phyloP scores from a whole-genome alignment of 2,888 invertebrate species.

The Epiblema foenella region DNA sequence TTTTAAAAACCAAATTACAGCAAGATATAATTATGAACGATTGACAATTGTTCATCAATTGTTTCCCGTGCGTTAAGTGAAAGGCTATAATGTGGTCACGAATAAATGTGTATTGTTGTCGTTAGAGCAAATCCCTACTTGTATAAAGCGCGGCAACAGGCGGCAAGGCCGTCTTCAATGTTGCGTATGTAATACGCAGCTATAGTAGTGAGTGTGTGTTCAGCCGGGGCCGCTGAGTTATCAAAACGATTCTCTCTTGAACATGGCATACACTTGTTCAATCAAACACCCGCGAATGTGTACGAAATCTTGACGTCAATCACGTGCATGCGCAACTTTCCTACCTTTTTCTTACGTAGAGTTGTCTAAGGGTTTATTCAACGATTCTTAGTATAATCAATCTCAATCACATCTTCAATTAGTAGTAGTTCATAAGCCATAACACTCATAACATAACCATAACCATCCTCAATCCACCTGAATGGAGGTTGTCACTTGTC shows the following conservation, averaged over 20 bases:
- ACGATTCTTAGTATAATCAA: constrained; percentile 2
- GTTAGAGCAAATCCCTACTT: constrained; percentile 50
- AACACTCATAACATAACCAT: too few species aligned
- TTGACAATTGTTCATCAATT: neutral
- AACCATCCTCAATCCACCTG: too few species aligned
- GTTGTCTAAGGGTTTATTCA: neutral
- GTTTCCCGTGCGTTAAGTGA: constrained; percentile 37
- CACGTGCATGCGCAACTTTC: constrained; percentile 21
- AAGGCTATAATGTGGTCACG: constrained; percentile 36
- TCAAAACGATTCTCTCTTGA: constrained; percentile 53
- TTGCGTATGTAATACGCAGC: constrained; percentile 61
- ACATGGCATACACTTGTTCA: constrained; percentile 45
- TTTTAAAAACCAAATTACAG: too few species aligned
- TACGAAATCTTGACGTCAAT: constrained; percentile 37
- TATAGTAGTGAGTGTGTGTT: constrained; percentile 55
- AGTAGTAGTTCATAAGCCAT: too few species aligned
- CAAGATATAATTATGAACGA: too few species aligned
- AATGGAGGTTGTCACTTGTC: neutral
- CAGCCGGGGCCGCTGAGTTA: constrained; percentile 59
- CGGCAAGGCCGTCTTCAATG: constrained; percentile 78
- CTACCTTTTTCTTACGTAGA: constrained; percentile 24
- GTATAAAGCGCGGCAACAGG: constrained; percentile 63
- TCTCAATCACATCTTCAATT: too few species aligned
- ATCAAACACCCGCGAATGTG: constrained; percentile 29
- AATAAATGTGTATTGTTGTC: constrained; percentile 50